phyloP scores from a whole-genome alignment of 2,888 invertebrate species.

The Epistrophe eligans region DNA sequence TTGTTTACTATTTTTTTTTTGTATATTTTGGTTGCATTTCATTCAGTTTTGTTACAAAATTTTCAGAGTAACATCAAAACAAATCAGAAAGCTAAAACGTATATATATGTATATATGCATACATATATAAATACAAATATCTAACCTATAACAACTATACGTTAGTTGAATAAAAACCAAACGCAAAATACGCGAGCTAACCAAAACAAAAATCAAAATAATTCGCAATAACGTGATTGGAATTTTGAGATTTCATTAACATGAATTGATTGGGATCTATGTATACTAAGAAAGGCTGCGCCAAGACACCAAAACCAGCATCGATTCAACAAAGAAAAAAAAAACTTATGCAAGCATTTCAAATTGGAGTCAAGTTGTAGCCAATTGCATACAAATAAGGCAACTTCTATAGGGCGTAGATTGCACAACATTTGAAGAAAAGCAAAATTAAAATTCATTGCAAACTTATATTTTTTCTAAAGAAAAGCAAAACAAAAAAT shows the following conservation, averaged over 20 bases:
- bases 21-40: neutral
- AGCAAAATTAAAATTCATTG: neutral
- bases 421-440: constrained; percentile 62
- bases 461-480: constrained; percentile 6
- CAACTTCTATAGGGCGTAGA: constrained; percentile 64
- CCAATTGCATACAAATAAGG: constrained; percentile 62
- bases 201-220: constrained; percentile 17
- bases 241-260: constrained; percentile 42
- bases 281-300: constrained; percentile 31
- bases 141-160: neutral
- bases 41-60: constrained; percentile 18
- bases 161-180: constrained; percentile 24
- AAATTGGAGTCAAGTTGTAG: constrained; percentile 39
- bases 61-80: neutral
- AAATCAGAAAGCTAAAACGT: constrained; percentile 4
- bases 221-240: constrained; percentile 61
- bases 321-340: constrained; percentile 44
- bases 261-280: constrained; percentile 37
- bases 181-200: constrained; percentile 19
- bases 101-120: neutral
- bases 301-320: constrained; percentile 35
- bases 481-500: neutral
- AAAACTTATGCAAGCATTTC: constrained; percentile 75
- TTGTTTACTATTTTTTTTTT: neutral
- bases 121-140: no score